phyloP scores from a whole-genome alignment of 2,888 invertebrate species.

The Endotricha flammealis region DNA sequence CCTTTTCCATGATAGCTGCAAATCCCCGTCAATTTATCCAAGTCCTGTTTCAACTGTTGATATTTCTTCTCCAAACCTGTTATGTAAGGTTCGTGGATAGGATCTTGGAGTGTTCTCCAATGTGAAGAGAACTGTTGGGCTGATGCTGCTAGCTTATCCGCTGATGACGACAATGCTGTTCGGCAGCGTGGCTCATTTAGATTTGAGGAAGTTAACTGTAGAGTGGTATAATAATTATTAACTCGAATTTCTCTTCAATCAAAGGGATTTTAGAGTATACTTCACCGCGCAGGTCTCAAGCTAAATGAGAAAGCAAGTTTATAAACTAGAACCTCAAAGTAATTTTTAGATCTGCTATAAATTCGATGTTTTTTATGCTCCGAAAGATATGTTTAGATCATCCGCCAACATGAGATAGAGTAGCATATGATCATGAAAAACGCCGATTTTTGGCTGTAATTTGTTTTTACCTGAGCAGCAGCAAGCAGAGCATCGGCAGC shows the following conservation, averaged over 20 bases:
- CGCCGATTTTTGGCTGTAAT: neutral
- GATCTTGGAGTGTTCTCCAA: conserved; percentile 10
- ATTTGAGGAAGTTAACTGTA: conserved; percentile 25
- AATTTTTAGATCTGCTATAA: too few relatives aligned
- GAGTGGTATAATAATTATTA: too few relatives aligned
- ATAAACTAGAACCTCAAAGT: too few relatives aligned
- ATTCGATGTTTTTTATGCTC: too few relatives aligned
- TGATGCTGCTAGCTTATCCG: conserved; percentile 16
- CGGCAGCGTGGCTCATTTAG: conserved; percentile 23
- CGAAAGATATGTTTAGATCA: too few relatives aligned
- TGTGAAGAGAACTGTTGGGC: conserved; percentile 14
- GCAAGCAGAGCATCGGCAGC: conserved; percentile 35
- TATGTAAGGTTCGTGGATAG: conserved; percentile 9
- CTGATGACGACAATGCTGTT: conserved; percentile 16
- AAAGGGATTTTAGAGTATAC: too few relatives aligned
- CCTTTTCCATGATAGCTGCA: conserved; percentile 17
- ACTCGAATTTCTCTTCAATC: too few relatives aligned
- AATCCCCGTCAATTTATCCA: conserved; percentile 25
- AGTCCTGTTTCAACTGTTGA: conserved; percentile 22
- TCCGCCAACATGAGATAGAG: too few relatives aligned
- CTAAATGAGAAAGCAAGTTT: too few relatives aligned
- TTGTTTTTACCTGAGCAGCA: conserved; percentile 34
- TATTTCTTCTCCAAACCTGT: conserved; percentile 18
- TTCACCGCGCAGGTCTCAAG: too few relatives aligned
- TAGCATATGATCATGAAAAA: too few relatives aligned